Evolutionary conservation across 2,113 vertebrate species (phyloP).

Genomic region (Gnathonemus longibarbis): DNA sequence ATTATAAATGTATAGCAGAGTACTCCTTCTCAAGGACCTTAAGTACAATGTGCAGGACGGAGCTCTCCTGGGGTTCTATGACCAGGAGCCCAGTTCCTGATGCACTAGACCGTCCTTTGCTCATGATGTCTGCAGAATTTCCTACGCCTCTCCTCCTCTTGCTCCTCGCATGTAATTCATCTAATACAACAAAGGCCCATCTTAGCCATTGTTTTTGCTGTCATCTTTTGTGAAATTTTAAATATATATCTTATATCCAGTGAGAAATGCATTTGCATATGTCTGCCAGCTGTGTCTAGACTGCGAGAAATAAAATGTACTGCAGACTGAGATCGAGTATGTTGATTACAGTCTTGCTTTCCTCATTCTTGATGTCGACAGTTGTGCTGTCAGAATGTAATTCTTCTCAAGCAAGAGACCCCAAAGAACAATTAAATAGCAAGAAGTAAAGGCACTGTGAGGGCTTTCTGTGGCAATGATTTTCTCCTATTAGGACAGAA

Average conservation of each 20-base stretch:
- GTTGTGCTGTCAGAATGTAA: neutral
- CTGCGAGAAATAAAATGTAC: neutral
- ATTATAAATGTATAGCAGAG: neutral
- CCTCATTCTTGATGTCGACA: neutral
- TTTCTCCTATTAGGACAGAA: conserved; percentile 38
- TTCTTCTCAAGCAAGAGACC: neutral
- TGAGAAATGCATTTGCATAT: neutral
- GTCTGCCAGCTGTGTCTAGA: neutral
- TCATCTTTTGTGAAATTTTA: neutral
- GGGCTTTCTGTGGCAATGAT: conserved; percentile 41
- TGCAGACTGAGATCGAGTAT: neutral
- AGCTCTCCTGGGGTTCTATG: neutral
- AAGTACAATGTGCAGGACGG: neutral
- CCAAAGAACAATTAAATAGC: neutral
- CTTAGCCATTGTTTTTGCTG: neutral
- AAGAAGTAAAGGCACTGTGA: conserved; percentile 17
- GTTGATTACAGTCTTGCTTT: neutral
- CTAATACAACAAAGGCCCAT: neutral
- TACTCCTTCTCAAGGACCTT: neutral
- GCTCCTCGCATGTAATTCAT: neutral
- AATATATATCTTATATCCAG: neutral
- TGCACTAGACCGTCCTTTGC: neutral
- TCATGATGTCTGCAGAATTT: neutral
- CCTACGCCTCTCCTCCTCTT: neutral
- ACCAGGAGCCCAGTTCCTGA: neutral